A percentile compares a stretch with the other conserved stretches of the same genome.
phyloP scores from a whole-genome alignment of 1,140 invertebrate species.

The Phymastichus coffea region DNA sequence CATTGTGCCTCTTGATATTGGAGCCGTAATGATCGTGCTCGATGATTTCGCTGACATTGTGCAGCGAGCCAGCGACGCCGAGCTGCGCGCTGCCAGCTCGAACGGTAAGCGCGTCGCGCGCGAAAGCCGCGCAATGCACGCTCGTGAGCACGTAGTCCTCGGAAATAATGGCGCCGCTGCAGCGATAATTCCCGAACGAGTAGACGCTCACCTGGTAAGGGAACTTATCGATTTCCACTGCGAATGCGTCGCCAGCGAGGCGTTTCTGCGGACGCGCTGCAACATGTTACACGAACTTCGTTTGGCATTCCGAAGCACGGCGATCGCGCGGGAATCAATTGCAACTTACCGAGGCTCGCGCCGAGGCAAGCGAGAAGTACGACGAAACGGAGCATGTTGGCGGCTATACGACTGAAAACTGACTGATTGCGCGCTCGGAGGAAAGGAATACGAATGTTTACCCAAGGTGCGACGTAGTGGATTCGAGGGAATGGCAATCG shows the following conservation, averaged over 20 bases:
- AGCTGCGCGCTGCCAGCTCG: neutral
- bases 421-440: no score
- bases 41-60: neutral
- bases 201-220: conserved; percentile 54
- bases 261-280: conserved; percentile 45
- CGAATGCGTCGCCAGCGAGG: conserved; percentile 57
- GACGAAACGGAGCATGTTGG: no score
- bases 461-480: no score
- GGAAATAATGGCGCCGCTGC: neutral
- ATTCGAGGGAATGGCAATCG: no score
- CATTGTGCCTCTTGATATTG: neutral
- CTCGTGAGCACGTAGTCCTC: neutral
- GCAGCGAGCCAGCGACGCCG: neutral
- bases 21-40: neutral
- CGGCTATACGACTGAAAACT: no score
- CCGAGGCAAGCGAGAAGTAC: no score
- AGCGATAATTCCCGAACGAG: no score
- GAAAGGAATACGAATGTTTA: no score
- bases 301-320: no score
- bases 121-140: neutral
- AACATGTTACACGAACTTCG: no score
- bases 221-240: conserved; percentile 52
- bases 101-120: neutral
- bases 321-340: no score
- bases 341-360: no score